phyloP scores from a whole-genome alignment of 1,140 invertebrate genomes.

The Homarus americanus region DNA sequence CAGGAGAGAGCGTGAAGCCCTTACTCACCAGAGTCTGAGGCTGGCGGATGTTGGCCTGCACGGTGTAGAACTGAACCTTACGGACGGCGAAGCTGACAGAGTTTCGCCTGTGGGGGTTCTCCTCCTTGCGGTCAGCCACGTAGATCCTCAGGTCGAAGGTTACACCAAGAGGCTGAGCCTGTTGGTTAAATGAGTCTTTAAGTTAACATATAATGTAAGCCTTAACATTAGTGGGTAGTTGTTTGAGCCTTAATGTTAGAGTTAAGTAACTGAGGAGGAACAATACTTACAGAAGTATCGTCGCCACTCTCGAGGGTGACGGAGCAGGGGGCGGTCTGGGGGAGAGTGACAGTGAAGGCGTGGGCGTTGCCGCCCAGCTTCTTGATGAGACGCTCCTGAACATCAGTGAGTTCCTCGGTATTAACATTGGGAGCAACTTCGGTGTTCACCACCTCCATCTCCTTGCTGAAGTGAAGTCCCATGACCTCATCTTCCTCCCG shows the following conservation, averaged over 20 bases:
- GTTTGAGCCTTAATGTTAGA: too few relatives aligned
- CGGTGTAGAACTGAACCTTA: constrained; percentile 86
- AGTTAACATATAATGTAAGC: too few relatives aligned
- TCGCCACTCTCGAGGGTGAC: constrained; percentile 87
- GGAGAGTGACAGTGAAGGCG: constrained; percentile 74
- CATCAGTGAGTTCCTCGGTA: constrained; percentile 82
- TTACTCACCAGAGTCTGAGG: constrained; percentile 94
- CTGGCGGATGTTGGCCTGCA: constrained; percentile 84
- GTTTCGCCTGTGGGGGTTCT: constrained; percentile 91
- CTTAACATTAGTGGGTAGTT: too few relatives aligned
- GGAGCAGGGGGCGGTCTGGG: constrained; percentile 85
- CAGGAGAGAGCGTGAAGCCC: constrained; percentile 89
- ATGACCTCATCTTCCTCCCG: constrained; percentile 95
- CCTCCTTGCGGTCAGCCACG: constrained; percentile 89
- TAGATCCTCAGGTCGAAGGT: constrained; percentile 91
- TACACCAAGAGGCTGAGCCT: constrained; percentile 93
- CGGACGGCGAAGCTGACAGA: constrained; percentile 81
- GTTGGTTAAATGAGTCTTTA: constrained; percentile 68
- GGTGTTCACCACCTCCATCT: constrained; percentile 86
- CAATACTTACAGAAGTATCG: constrained; percentile 83
- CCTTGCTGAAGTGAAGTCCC: constrained; percentile 95
- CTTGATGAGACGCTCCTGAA: constrained; percentile 78
- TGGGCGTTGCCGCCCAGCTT: constrained; percentile 76
- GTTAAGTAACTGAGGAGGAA: too few relatives aligned
- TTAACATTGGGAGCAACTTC: constrained; percentile 86